phyloP scores from a whole-genome alignment of 2,797 vertebrate species.

The Adrianichthys oophorus region DNA sequence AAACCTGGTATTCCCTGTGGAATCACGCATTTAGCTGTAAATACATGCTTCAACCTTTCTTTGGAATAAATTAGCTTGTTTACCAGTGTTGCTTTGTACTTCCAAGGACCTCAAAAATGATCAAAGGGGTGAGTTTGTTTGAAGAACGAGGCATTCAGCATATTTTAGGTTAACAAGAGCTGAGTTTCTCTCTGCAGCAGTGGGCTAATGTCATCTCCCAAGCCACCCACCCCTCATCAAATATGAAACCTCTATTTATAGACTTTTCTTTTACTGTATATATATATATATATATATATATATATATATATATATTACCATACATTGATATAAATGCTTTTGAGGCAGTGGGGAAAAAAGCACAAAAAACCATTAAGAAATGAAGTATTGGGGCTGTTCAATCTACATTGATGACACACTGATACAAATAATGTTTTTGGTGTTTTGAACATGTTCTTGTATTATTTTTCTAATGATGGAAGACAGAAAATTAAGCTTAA shows the following conservation, averaged over 20 bases:
- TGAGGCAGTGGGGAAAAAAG: too few species aligned
- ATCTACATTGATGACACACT: too few species aligned
- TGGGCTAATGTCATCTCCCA: constrained; percentile 44
- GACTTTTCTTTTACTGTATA: constrained; percentile 42
- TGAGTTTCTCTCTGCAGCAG: constrained; percentile 50
- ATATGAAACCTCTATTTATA: constrained; percentile 54
- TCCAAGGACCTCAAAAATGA: constrained; percentile 65
- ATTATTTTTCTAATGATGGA: too few species aligned
- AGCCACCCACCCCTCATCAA: constrained; percentile 40
- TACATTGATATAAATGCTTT: constrained; percentile 35
- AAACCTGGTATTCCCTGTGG: constrained; percentile 50
- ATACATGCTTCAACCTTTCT: constrained; percentile 70
- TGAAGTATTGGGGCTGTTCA: too few species aligned
- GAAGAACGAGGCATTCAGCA: constrained; percentile 75
- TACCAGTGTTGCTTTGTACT: constrained; percentile 63
- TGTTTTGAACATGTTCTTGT: too few species aligned
- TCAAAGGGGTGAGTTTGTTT: constrained; percentile 76
- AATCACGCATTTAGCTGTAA: constrained; percentile 69
- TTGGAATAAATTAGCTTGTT: constrained; percentile 77
- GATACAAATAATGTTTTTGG: too few species aligned
- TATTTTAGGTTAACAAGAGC: constrained; percentile 76
- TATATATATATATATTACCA: constrained; percentile 13
- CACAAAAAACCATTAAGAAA: too few species aligned
- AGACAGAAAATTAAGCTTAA: too few species aligned
- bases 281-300: not conserved